Evolutionary conservation across 2,797 vertebrate genomes (phyloP).

Genomic region (Pseudochirops cupreus): DNA sequence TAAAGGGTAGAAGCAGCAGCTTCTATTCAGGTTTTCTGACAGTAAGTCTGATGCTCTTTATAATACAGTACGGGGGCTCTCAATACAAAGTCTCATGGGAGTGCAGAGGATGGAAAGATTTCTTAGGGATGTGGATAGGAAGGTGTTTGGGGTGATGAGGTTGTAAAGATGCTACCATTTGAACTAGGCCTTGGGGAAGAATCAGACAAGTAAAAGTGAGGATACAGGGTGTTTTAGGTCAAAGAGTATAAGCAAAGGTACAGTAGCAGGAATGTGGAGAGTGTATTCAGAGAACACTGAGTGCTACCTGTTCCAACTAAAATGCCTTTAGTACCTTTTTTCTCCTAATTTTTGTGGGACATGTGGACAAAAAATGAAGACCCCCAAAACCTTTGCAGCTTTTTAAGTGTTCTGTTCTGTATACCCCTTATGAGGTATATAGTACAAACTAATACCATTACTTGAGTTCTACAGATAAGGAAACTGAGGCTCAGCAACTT

Average conservation of each 20-base stretch:
- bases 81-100: neutral
- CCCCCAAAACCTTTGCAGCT: neutral
- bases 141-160: neutral
- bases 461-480: neutral
- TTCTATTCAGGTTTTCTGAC: neutral
- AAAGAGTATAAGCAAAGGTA: neutral
- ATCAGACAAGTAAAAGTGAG: neutral
- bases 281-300: neutral
- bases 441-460: neutral
- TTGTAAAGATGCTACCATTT: neutral
- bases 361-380: neutral
- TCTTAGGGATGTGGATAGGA: neutral
- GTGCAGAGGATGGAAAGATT: neutral
- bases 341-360: neutral
- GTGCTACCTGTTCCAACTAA: neutral
- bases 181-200: neutral
- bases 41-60: neutral
- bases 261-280: neutral
- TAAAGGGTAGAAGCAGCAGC: neutral
- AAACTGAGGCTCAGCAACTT: neutral
- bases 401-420: neutral
- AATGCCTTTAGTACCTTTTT: neutral
- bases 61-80: neutral
- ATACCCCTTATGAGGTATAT: neutral
- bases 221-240: neutral